A percentile compares a stretch with the other conserved stretches of the same genome.
Evolutionary conservation across 2,113 vertebrate species (phyloP).

Genomic region (Polypterus senegalus): DNA sequence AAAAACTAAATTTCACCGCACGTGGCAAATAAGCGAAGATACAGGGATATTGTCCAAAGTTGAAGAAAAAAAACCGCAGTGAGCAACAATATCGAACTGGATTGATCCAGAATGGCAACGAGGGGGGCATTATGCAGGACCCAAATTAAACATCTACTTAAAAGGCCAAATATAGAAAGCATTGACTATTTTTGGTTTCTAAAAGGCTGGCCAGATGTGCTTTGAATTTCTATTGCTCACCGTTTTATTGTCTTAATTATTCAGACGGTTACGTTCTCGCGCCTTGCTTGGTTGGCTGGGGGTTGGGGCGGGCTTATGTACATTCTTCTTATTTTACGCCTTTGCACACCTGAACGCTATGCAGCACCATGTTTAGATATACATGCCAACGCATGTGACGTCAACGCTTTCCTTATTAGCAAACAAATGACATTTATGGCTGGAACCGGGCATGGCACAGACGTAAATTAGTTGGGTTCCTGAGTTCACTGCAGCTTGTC

Average conservation of each 20-base stretch:
- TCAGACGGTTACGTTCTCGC: too few species aligned
- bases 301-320: too few species aligned
- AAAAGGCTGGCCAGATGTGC: conserved; percentile 1
- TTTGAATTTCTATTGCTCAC: conserved; percentile 12
- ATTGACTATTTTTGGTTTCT: conserved; percentile 24
- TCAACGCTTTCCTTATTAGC: too few species aligned
- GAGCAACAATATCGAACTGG: neutral
- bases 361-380: too few species aligned
- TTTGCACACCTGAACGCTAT: too few species aligned
- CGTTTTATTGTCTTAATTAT: conserved; percentile 17
- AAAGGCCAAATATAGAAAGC: conserved; percentile 7
- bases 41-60: conserved; percentile 2
- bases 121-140: conserved; percentile 10
- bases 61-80: conserved; percentile 6
- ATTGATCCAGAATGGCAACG: conserved; percentile 5
- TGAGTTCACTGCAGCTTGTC: too few species aligned
- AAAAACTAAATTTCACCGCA: conserved; percentile 19
- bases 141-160: accelerated
- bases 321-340: too few species aligned
- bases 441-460: too few species aligned
- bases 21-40: neutral
- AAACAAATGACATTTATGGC: too few species aligned
- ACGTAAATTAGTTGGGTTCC: too few species aligned
- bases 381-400: too few species aligned
- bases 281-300: too few species aligned